Evolutionary conservation across 2,888 invertebrate genomes (phyloP).

Genomic region (Chironomus tentans): DNA sequence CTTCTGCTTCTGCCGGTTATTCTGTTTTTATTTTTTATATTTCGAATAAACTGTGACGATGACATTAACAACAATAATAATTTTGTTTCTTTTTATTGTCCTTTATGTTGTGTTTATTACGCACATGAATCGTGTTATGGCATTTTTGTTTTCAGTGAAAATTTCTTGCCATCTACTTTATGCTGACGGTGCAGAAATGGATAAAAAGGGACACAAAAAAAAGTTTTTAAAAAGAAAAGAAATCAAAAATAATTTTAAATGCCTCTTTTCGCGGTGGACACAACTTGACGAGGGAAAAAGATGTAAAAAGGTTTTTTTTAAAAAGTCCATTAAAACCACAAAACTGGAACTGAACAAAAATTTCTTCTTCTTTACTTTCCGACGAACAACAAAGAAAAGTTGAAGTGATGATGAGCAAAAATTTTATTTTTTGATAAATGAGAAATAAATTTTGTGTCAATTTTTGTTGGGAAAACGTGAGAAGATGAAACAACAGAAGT

Average conservation of each 20-base stretch:
- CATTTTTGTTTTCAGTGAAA: not conserved
- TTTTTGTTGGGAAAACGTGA: too few species aligned
- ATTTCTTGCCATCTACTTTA: not conserved
- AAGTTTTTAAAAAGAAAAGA: not conserved
- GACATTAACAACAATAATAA: not conserved
- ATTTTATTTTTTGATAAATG: too few species aligned
- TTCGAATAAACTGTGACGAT: not conserved
- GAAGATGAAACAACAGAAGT: too few species aligned
- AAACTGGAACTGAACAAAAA: not conserved
- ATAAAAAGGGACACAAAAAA: not conserved
- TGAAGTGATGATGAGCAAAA: too few species aligned
- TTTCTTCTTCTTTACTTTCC: too few species aligned
- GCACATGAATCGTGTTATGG: slow-evolving; percentile 14
- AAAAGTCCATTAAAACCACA: slow-evolving; percentile 3
- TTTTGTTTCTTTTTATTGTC: slow-evolving; percentile 1
- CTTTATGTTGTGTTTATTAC: slow-evolving; percentile 14
- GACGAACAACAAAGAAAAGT: too few species aligned
- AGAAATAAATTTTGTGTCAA: too few species aligned
- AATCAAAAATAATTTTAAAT: not conserved
- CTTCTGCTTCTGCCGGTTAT: not conserved
- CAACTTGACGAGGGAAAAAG: not conserved
- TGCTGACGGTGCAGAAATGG: slow-evolving; percentile 3
- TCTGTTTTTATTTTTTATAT: not conserved
- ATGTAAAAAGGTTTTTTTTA: not conserved
- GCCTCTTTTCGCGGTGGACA: slow-evolving; percentile 4